These are phyloP conservation scores for Lepidochrysops patricia DNA, from an alignment of 2,888 invertebrate genomes.

Conservation along the genomic window DNA sequence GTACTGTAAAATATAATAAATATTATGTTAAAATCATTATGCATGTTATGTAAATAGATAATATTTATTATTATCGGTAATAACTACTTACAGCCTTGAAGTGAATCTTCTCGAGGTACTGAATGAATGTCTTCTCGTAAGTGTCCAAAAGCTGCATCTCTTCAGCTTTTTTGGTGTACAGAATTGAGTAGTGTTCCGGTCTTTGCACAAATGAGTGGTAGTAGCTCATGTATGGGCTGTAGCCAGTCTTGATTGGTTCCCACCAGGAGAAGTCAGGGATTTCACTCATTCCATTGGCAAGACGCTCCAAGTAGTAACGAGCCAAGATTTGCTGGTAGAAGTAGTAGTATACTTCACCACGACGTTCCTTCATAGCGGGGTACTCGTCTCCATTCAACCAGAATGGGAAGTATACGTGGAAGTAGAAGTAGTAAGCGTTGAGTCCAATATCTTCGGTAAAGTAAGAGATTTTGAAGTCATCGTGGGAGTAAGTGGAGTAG, in stretches of 20 bases:
- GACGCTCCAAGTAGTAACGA: conserved; percentile 81
- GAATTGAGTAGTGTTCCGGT: conserved; percentile 73
- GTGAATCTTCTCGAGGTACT: conserved; percentile 69
- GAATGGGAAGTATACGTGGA: conserved; percentile 77
- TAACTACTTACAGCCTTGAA: conserved; percentile 72
- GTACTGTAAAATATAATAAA: conserved; percentile 36
- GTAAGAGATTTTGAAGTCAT: conserved; percentile 77
- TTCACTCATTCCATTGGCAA: conserved; percentile 76
- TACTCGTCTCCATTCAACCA: conserved; percentile 74
- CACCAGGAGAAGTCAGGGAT: conserved; percentile 78
- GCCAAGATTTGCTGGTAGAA: conserved; percentile 79
- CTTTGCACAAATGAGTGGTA: conserved; percentile 34
- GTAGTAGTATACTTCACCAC: conserved; percentile 79
- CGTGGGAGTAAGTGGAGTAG: conserved; percentile 59
- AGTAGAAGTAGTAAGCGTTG: conserved; percentile 79
- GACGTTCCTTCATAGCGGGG: conserved; percentile 65
- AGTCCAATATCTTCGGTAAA: conserved; percentile 82
- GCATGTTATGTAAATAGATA: too few relatives aligned
- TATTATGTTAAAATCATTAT: too few relatives aligned
- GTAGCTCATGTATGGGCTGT: conserved; percentile 29
- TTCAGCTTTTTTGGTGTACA: conserved; percentile 60
- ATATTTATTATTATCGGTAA: background rate
- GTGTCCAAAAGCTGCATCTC: conserved; percentile 70
- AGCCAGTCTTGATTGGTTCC: conserved; percentile 66
- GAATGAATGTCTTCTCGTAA: conserved; percentile 71